A percentile compares a stretch with the other conserved stretches of the same genome.
Evolutionary conservation across 2,797 vertebrate genomes (phyloP).

Genomic region (Acrocephalus scirpaceus): DNA sequence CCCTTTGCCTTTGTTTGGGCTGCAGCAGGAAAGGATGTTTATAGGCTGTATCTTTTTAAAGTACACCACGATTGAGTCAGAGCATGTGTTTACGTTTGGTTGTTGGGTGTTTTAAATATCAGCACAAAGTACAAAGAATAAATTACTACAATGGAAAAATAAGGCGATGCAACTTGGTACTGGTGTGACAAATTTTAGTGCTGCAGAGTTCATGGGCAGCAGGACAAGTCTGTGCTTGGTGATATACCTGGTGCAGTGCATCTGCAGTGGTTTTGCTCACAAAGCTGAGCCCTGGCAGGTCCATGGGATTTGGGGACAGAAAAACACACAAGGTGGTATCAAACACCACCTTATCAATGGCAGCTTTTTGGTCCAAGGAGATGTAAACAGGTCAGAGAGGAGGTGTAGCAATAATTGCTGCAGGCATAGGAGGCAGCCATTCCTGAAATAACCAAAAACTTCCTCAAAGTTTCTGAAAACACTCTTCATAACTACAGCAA

Average conservation of each 20-base stretch:
- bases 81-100: neutral
- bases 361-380: neutral
- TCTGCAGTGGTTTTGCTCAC: neutral
- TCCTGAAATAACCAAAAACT: neutral
- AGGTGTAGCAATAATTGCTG: neutral
- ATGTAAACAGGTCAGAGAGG: neutral
- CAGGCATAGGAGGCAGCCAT: neutral
- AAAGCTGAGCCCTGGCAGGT: neutral
- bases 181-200: accelerated
- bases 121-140: neutral
- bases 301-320: neutral
- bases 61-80: neutral
- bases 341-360: neutral
- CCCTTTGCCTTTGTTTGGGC: constrained; percentile 31
- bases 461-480: neutral
- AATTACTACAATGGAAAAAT: neutral
- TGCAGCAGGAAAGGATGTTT: constrained; percentile 55
- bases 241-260: neutral
- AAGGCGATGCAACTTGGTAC: neutral
- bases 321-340: neutral
- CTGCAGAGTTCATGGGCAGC: neutral
- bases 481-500: neutral
- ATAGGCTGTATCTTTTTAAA: constrained; percentile 33
- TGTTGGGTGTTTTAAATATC: neutral
- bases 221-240: neutral